These are phyloP conservation scores for Polydrusus cervinus DNA, from an alignment of 2,888 invertebrate genomes.

Conservation along the genomic window DNA sequence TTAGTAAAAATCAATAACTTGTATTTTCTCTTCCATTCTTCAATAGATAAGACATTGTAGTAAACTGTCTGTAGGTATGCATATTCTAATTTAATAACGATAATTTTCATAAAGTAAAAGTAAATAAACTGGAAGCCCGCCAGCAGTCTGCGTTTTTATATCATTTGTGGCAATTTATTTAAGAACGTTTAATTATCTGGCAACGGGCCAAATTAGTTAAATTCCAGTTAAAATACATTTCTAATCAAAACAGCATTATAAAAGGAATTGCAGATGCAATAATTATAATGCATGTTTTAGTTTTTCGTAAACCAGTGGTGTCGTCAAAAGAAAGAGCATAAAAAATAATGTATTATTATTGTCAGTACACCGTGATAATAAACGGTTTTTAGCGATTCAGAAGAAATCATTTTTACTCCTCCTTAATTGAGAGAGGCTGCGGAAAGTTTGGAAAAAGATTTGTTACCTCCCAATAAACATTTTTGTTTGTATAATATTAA, in stretches of 20 bases:
- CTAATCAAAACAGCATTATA: conserved; percentile 48
- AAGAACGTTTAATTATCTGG: conserved; percentile 68
- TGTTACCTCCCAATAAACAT: too few species aligned
- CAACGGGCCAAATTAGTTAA: conserved; percentile 65
- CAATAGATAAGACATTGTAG: conserved; percentile 13
- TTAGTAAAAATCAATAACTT: too few species aligned
- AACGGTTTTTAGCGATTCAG: too few species aligned
- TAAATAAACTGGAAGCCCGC: conserved; percentile 59
- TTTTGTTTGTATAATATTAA: too few species aligned
- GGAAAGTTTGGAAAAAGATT: too few species aligned
- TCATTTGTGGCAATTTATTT: conserved; percentile 66
- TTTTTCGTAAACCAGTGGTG: conserved; percentile 1
- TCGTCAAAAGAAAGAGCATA: too few species aligned
- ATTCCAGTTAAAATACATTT: conserved; percentile 59
- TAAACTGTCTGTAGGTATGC: not conserved
- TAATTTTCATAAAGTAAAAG: conserved; percentile 52
- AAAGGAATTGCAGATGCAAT: conserved; percentile 44
- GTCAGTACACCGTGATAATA: too few species aligned
- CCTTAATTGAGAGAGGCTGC: too few species aligned
- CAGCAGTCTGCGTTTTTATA: conserved; percentile 62
- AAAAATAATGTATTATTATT: too few species aligned
- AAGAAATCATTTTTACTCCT: too few species aligned
- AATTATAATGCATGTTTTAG: conserved; percentile 42
- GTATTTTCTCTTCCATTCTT: not conserved
- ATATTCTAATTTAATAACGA: conserved; percentile 43